Evolutionary conservation across 2,888 invertebrate species (phyloP), one percentile per base, ranked within the genome.

Genomic region (Trichopoda pennipes): DNA sequence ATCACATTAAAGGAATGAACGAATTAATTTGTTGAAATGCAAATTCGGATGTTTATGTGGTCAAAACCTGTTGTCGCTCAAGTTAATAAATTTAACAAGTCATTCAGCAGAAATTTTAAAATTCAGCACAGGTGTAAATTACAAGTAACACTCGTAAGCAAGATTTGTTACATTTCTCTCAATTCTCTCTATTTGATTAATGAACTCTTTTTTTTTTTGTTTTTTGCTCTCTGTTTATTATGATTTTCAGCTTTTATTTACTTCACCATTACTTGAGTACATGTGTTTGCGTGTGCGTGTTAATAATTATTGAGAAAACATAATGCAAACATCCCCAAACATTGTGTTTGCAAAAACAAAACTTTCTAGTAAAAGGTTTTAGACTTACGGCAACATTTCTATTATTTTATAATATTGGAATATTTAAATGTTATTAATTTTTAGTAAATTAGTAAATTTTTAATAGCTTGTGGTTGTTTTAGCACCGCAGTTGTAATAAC

Each of bases 341-440:
- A 42, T 53, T 78, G 23, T 16, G 64, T 78, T 66, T 58, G 44
- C 28, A 64, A 58, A 42, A 49, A 17, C 7, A 49, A 38, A 53
- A 28, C 1, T 19, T 38, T 35, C 58, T 42, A 3, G 1, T 44
- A 53, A 42, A 8, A 44, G 66, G 49, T 68, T 61, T n/a, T 6
- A n/a, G 44, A 79, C 79, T 79, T 79, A 79, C 79, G 64, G 64
- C 49, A 61, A 47, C 73, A 73, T 73, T 55, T 73, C 19, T 23
- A 14, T 10, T 47, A 9, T 21, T 64, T 19, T 73, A 42, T 42
- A 3, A 16, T 44, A n/a, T 44, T 16, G 1, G 3, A 44, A 12
- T 44, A 44, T 44, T 6, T 1, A 14, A 44, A 44, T n/a, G 1
- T 49, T 49, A 17, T 17, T 9, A 49, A 9, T 17, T 47, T 53